Percentiles rank a stretch among this genome's conserved stretches.
phyloP scores from a whole-genome alignment of 92 coral and sea anemone genomes.

The Epizoanthus scotinus region DNA sequence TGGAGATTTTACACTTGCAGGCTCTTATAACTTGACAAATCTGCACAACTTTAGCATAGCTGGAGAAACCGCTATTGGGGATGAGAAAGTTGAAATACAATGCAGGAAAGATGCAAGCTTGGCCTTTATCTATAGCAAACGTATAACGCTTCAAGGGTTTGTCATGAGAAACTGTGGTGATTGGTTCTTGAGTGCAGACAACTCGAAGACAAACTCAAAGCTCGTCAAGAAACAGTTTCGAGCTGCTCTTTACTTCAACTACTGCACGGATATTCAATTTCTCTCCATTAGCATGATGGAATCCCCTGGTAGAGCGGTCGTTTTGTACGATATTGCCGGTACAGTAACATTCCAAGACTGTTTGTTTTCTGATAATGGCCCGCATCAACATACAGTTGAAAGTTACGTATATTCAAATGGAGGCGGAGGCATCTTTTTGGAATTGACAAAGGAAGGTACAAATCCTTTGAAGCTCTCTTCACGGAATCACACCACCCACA shows the following conservation, averaged over 20 bases:
- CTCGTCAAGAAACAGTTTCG: too few species aligned
- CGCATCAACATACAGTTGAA: not conserved
- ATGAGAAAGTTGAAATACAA: slow-evolving; percentile 45
- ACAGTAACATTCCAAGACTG: slow-evolving; percentile 1
- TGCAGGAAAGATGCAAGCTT: slow-evolving; percentile 47
- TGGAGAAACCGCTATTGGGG: slow-evolving; percentile 36
- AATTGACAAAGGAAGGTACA: not conserved
- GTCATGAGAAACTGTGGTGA: slow-evolving; percentile 37
- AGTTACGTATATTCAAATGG: not conserved
- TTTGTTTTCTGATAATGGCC: slow-evolving; percentile 10
- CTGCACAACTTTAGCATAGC: slow-evolving; percentile 50
- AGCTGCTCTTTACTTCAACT: slow-evolving; percentile 2
- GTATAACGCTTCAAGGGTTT: slow-evolving; percentile 38
- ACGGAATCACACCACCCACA: not conserved
- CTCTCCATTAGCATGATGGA: not conserved
- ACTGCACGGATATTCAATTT: not conserved
- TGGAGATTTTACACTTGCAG: slow-evolving; percentile 46
- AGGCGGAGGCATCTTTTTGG: slow-evolving; percentile 22
- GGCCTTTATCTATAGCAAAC: slow-evolving; percentile 39
- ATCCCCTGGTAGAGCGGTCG: slow-evolving; percentile 15
- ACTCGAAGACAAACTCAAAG: too few species aligned
- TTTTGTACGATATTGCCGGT: slow-evolving; percentile 6
- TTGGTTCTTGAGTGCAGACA: not conserved
- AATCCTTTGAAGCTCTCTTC: not conserved
- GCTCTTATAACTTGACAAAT: slow-evolving; percentile 40